phyloP scores from a whole-genome alignment of 2,113 vertebrate genomes.

The Tetraodon nigroviridis region DNA sequence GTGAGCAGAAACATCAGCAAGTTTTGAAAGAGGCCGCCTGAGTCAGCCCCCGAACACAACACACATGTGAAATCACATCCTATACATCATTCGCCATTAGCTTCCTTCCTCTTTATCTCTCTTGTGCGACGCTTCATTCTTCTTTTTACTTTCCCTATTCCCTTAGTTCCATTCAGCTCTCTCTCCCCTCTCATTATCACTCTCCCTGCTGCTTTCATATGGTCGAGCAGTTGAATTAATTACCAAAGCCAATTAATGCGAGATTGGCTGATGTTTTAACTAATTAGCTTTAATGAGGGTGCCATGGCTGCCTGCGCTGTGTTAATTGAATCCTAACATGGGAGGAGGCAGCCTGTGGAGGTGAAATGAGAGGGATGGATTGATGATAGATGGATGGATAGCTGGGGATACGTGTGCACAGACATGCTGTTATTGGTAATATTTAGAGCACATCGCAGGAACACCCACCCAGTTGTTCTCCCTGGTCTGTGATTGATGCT shows the following conservation, averaged over 20 bases:
- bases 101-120: slow-evolving; percentile 7
- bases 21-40: slow-evolving; percentile 32
- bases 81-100: background rate
- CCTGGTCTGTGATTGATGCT: slow-evolving; percentile 36
- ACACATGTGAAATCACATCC: background rate
- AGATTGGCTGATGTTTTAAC: slow-evolving; percentile 99
- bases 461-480: slow-evolving; percentile 46
- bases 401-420: slow-evolving; percentile 10
- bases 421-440: slow-evolving; percentile 42
- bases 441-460: slow-evolving; percentile 54
- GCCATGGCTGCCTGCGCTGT: slow-evolving; percentile 88
- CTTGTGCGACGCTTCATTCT: background rate
- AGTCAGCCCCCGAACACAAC: slow-evolving; percentile 18
- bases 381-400: slow-evolving; percentile 21
- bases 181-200: slow-evolving; percentile 47
- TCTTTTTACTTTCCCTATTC: background rate
- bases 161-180: slow-evolving; percentile 1
- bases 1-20: slow-evolving; percentile 51
- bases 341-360: slow-evolving; percentile 53
- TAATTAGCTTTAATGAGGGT: slow-evolving; percentile 99
- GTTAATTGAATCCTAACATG: slow-evolving; percentile 93
- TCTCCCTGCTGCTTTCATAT: slow-evolving; percentile 73
- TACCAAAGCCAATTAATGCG: slow-evolving; percentile 99
- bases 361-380: slow-evolving; percentile 34
- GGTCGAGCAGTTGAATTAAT: slow-evolving; percentile 95